These are phyloP conservation scores for Fistularia tabacaria DNA, from an alignment of 2,797 vertebrate species.

Conservation along the genomic window DNA sequence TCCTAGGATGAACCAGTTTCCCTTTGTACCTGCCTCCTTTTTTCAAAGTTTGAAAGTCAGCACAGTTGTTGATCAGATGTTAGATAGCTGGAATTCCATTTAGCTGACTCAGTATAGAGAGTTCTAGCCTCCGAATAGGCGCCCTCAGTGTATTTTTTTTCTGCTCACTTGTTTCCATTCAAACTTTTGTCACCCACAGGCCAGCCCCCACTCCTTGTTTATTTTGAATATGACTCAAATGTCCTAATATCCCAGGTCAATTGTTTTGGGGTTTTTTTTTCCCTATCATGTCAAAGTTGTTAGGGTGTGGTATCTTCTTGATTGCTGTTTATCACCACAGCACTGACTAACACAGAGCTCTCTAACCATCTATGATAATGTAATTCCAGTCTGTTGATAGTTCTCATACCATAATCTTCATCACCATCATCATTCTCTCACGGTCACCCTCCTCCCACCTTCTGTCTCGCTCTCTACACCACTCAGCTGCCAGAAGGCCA, in stretches of 20 bases:
- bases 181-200: slow-evolving; percentile 18
- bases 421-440: slow-evolving; percentile 34
- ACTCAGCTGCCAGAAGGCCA: slow-evolving; percentile 49
- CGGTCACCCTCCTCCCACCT: slow-evolving; percentile 4
- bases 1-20: neutral
- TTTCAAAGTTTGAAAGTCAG: slow-evolving; percentile 12
- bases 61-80: neutral
- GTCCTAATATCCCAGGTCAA: neutral
- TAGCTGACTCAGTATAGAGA: slow-evolving; percentile 29
- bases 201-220: slow-evolving; percentile 10
- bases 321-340: neutral
- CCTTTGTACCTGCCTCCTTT: slow-evolving; percentile 5
- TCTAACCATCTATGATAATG: neutral
- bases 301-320: no score
- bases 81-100: slow-evolving; percentile 52
- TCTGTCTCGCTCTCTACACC: slow-evolving; percentile 11
- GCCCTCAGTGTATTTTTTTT: slow-evolving; percentile 10
- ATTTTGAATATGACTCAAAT: neutral
- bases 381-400: neutral
- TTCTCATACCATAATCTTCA: slow-evolving; percentile 31
- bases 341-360: neutral
- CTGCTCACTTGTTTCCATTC: slow-evolving; percentile 34
- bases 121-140: neutral
- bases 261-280: neutral
- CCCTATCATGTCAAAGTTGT: neutral